Percentiles rank a stretch among this genome's conserved stretches.
phyloP scores from a whole-genome alignment of 2,797 vertebrate species.

The Urocyon cinereoargenteus region DNA sequence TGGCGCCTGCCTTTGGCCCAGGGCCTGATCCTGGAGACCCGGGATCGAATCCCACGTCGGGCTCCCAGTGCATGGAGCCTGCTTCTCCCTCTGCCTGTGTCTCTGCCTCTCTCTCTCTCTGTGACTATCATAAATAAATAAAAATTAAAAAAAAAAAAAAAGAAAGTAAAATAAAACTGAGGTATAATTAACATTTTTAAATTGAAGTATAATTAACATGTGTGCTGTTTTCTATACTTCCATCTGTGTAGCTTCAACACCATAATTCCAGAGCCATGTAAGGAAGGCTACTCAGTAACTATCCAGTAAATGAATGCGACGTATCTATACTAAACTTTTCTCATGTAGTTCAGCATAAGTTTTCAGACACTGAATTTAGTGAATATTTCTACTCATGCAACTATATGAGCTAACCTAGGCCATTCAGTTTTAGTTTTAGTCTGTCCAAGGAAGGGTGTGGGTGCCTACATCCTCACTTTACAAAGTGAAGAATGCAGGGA shows the following conservation, averaged over 20 bases:
- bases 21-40: too few relatives aligned
- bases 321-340: neutral
- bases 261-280: neutral
- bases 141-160: too few relatives aligned
- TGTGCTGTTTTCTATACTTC: neutral
- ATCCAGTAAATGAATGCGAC: neutral
- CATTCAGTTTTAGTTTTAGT: constrained; percentile 13
- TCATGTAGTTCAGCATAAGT: neutral
- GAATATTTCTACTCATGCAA: neutral
- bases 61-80: neutral
- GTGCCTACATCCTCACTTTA: neutral
- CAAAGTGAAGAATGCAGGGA: neutral
- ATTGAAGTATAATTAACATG: neutral
- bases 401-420: neutral
- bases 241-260: neutral
- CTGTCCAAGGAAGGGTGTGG: constrained; percentile 8
- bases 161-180: too few relatives aligned
- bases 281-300: neutral
- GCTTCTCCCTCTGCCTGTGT: too few relatives aligned
- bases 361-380: neutral
- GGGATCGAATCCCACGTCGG: too few relatives aligned
- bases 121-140: too few relatives aligned
- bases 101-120: too few relatives aligned
- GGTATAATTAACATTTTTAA: neutral
- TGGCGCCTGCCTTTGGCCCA: too few relatives aligned